Conservation (phyloP, 2,888 invertebrate genomes). For the Danaus chrysippus region DNA sequence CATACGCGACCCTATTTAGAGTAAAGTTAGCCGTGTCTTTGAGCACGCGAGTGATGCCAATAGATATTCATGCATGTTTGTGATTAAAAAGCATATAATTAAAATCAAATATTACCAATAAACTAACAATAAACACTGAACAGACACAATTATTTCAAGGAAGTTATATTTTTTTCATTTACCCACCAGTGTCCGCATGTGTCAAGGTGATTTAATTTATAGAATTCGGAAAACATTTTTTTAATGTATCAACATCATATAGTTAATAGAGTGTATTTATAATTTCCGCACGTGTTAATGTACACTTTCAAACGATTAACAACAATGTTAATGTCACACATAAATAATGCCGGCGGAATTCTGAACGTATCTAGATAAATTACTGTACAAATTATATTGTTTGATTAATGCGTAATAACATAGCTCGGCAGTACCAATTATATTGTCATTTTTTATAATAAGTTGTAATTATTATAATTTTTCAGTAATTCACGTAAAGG, state of each 20-base stretch:
- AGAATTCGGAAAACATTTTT: conserved; percentile 25
- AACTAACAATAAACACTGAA: neutral
- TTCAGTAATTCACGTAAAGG: no score
- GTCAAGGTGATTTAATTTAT: conserved; percentile 25
- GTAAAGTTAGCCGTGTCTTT: conserved; percentile 50
- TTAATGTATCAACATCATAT: conserved; percentile 19
- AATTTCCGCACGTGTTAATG: conserved; percentile 29
- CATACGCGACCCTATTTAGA: conserved; percentile 52
- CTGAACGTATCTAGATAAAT: conserved; percentile 11
- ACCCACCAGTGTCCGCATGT: conserved; percentile 19
- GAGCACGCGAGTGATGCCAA: conserved; percentile 26
- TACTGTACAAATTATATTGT: conserved; percentile 1
- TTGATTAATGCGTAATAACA: neutral
- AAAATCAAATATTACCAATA: neutral
- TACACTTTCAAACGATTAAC: conserved; percentile 31
- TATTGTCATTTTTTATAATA: neutral
- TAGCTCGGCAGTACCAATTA: neutral
- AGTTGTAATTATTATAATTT: no score
- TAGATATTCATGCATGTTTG: neutral
- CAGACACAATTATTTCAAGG: conserved; percentile 10
- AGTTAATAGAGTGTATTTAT: conserved; percentile 22
- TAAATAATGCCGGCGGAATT: conserved; percentile 18
- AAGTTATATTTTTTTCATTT: conserved; percentile 15
- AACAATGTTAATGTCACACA: conserved; percentile 19
- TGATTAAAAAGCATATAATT: conserved; percentile 1